Evolutionary conservation across 2,888 invertebrate genomes (phyloP), one percentile per base, ranked within the genome.

Genomic region (Clistopyga incitator): DNA sequence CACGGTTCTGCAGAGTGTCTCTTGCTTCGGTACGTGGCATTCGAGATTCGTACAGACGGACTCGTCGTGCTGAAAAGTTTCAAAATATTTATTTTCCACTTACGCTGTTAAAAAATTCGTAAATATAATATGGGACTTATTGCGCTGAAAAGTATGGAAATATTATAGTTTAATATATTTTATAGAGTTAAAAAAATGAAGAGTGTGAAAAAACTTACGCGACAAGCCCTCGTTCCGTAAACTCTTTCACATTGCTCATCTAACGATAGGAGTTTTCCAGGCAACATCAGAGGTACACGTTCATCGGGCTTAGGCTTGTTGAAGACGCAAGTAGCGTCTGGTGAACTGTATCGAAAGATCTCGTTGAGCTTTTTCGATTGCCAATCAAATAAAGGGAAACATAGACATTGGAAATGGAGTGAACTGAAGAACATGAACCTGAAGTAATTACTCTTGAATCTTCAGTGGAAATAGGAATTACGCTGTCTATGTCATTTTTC

Each of bases 211-310:
- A 20, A 71, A 94, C 95, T 94, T 94, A 96, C 96, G 89, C 95
- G 95, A 91, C 96, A 96, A 3, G 96, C 96, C 93, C 95, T 97
- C 20, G 98, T 98, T 89, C 98, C 98, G 90, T 74, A 59, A 92
- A 98, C 97, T 91, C 97, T 95, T 87, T 97, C 95, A 92, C 98
- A 98, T 92, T 98, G 98, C 56, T 97, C 97, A 92, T 98, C 98
- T 87, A 98, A 94, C 6, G 97, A 96, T 84, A 98, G 94, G 82
- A 98, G 93, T 87, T 97, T 96, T 59, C 98, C 98, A 0, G 98
- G 98, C 87, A 98, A 93, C 71, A 97, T 96, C 83, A 97, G 94
- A n/a, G 97, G 97, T 86, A 98, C 92, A 25, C 96, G 96, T 90
- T 96, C 96, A 90, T 97, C 97, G 92, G n/a, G 97, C 97, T 91